phyloP scores from a whole-genome alignment of 2,888 invertebrate genomes.

The Carabus problematicus region DNA sequence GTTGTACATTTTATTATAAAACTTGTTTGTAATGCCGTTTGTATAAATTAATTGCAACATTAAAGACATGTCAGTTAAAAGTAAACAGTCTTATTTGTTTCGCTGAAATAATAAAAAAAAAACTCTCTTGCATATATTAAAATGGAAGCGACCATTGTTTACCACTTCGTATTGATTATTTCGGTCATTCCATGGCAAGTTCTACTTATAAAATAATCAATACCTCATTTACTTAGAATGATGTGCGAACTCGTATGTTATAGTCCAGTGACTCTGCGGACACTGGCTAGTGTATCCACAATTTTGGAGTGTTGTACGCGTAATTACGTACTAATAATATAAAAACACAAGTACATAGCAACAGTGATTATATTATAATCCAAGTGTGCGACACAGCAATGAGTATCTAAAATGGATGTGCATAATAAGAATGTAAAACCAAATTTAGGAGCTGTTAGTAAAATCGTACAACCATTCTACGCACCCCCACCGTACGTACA shows the following conservation, averaged over 20 bases:
- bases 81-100: neutral
- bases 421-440: constrained; percentile 46
- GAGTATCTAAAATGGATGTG: constrained; percentile 44
- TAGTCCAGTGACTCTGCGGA: constrained; percentile 29
- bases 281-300: constrained; percentile 30
- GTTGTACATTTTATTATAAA: constrained; percentile 6
- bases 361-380: constrained; percentile 11
- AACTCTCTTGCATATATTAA: constrained; percentile 3
- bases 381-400: neutral
- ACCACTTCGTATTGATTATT: constrained; percentile 37
- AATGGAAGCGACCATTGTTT: constrained; percentile 36
- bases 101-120: constrained; percentile 1
- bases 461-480: constrained; percentile 64
- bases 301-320: constrained; percentile 7
- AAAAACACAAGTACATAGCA: neutral
- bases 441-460: constrained; percentile 49
- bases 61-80: neutral
- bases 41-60: no score
- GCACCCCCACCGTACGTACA: constrained; percentile 65
- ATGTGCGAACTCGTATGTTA: constrained; percentile 35
- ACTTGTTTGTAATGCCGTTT: neutral
- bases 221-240: constrained; percentile 34
- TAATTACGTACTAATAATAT: neutral
- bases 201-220: constrained; percentile 37
- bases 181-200: constrained; percentile 29